Percentiles rank a stretch among this genome's conserved stretches.
phyloP scores from a whole-genome alignment of 2,797 vertebrate species.

The Syncerus caffer region DNA sequence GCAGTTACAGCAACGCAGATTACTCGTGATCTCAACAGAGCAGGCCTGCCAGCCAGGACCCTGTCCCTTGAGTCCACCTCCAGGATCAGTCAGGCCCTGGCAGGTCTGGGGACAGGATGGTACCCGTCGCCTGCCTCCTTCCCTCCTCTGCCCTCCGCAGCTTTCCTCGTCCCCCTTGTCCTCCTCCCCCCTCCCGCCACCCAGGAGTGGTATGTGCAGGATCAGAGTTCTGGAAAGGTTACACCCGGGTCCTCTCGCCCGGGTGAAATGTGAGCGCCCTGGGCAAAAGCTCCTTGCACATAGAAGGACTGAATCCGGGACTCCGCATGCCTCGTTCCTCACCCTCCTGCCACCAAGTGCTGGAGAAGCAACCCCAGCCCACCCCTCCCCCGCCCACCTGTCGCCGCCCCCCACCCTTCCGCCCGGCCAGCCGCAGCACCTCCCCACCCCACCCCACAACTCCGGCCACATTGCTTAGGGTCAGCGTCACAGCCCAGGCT shows the following conservation, averaged over 20 bases:
- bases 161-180: conserved; percentile 10
- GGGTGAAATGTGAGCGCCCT: conserved; percentile 78
- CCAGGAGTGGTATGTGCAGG: conserved; percentile 71
- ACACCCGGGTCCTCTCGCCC: conserved; percentile 61
- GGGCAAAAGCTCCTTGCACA: conserved; percentile 75
- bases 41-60: background rate
- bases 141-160: conserved; percentile 26
- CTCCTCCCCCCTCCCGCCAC: background rate
- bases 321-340: conserved; percentile 18
- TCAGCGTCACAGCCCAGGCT: conserved; percentile 50
- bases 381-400: conserved; percentile 62
- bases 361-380: background rate
- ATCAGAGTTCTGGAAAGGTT: conserved; percentile 79
- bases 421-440: background rate
- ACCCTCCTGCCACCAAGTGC: background rate
- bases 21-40: background rate
- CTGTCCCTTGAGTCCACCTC: background rate
- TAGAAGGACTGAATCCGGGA: conserved; percentile 74
- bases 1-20: background rate
- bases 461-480: conserved; percentile 52
- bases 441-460: conserved; percentile 29
- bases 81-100: background rate
- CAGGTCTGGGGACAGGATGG: background rate
- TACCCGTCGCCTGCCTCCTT: background rate
- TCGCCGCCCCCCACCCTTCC: conserved; percentile 40